phyloP scores from a whole-genome alignment of 2,888 invertebrate species.

The Agrenia bidenticulata region DNA sequence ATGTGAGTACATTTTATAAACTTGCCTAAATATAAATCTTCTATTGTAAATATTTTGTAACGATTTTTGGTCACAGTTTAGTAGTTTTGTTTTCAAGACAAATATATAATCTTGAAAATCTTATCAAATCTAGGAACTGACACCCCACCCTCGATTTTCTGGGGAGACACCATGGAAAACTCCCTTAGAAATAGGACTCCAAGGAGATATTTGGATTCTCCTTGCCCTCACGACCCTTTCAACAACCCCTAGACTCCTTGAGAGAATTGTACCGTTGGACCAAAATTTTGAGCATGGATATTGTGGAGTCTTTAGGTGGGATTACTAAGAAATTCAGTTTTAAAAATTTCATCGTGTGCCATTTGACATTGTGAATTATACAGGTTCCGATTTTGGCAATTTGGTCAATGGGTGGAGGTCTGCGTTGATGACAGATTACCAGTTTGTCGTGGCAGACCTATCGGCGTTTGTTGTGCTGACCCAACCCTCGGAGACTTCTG shows the following conservation, averaged over 20 bases:
- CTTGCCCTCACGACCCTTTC: slow-evolving; percentile 68
- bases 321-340: not conserved
- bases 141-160: slow-evolving; percentile 59
- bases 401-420: slow-evolving; percentile 75
- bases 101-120: not conserved
- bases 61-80: too few species aligned
- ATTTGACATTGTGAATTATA: slow-evolving; percentile 37
- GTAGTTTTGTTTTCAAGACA: not conserved
- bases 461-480: slow-evolving; percentile 64
- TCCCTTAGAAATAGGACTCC: slow-evolving; percentile 61
- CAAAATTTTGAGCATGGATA: slow-evolving; percentile 67
- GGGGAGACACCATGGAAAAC: slow-evolving; percentile 49
- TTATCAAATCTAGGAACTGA: slow-evolving; percentile 64
- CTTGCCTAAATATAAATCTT: not conserved
- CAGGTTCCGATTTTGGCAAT: slow-evolving; percentile 77
- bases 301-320: slow-evolving; percentile 67
- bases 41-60: not conserved
- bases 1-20: slow-evolving; percentile 60
- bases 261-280: slow-evolving; percentile 67
- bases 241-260: slow-evolving; percentile 67
- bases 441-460: slow-evolving; percentile 66
- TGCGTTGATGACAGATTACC: slow-evolving; percentile 75
- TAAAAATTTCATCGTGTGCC: too few species aligned
- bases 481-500: slow-evolving; percentile 68
- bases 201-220: slow-evolving; percentile 65